phyloP scores from a whole-genome alignment of 2,888 invertebrate genomes.

The Alitta virens region DNA sequence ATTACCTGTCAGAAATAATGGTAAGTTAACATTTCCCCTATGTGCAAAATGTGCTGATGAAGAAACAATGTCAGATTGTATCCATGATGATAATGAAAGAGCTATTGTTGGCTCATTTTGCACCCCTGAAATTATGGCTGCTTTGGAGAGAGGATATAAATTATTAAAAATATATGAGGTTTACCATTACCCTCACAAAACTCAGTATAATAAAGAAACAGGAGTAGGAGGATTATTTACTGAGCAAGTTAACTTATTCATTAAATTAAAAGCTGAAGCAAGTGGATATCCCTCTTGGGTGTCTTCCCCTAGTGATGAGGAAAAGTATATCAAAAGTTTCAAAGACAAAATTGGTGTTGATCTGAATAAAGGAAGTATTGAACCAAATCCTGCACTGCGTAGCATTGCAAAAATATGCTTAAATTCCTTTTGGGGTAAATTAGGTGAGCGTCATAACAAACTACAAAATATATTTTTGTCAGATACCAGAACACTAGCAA shows the following conservation, averaged over 20 bases:
- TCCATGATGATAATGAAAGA: conserved; percentile 27
- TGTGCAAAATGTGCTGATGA: conserved; percentile 41
- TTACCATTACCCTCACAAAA: neutral
- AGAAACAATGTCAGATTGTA: neutral
- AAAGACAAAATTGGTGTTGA: neutral
- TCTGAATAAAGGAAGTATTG: conserved; percentile 5
- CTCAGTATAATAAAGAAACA: conserved; percentile 20
- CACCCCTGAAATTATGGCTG: conserved; percentile 45
- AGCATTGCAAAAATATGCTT: neutral
- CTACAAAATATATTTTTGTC: neutral
- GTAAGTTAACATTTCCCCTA: conserved; percentile 47
- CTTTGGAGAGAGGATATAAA: conserved; percentile 42
- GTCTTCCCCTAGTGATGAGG: neutral
- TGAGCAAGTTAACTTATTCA: conserved; percentile 41
- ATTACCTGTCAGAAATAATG: conserved; percentile 37
- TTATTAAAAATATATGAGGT: conserved; percentile 35
- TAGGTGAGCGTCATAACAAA: neutral
- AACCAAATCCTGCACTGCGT: neutral
- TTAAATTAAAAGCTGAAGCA: conserved; percentile 38
- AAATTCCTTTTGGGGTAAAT: conserved; percentile 28
- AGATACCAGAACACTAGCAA: too few relatives aligned
- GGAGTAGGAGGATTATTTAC: conserved; percentile 37
- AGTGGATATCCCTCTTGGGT: neutral
- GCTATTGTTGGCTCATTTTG: conserved; percentile 46
- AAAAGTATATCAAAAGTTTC: conserved; percentile 28